These are phyloP conservation scores for Globia sparganii DNA, from an alignment of 2,888 invertebrate species.

Conservation along the genomic window DNA sequence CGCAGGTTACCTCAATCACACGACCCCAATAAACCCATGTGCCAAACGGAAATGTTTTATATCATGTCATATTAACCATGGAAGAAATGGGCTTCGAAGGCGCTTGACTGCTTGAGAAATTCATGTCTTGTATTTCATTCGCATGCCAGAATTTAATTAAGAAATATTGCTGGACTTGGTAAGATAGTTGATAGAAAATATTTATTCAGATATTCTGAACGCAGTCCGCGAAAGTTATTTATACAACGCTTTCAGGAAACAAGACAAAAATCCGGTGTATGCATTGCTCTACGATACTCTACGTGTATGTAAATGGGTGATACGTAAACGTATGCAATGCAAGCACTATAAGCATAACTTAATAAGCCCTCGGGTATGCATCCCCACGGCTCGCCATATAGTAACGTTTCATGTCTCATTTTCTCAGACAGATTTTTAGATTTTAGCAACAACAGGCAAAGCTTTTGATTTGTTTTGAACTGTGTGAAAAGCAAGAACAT, in stretches of 20 bases:
- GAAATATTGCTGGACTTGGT: not conserved
- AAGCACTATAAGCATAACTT: slow-evolving; percentile 71
- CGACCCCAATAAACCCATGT: slow-evolving; percentile 88
- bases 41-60: slow-evolving; percentile 81
- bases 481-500: not conserved
- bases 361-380: slow-evolving; percentile 80
- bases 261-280: slow-evolving; percentile 2
- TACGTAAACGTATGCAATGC: slow-evolving; percentile 53
- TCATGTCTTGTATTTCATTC: slow-evolving; percentile 12
- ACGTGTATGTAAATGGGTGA: not conserved
- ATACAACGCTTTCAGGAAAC: not conserved
- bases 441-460: slow-evolving; percentile 1
- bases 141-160: slow-evolving; percentile 11
- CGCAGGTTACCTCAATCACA: slow-evolving; percentile 89
- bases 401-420: slow-evolving; percentile 73
- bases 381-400: slow-evolving; percentile 70
- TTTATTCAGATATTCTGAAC: not conserved
- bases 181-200: not conserved
- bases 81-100: slow-evolving; percentile 31
- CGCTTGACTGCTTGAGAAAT: slow-evolving; percentile 22
- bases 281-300: slow-evolving; percentile 10
- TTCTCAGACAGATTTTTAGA: slow-evolving; percentile 41
- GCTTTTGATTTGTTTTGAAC: slow-evolving; percentile 12
- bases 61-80: slow-evolving; percentile 71
- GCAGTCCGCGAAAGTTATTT: slow-evolving; percentile 12